These are phyloP conservation scores for Anarrhichthys ocellatus DNA, from an alignment of 2,113 vertebrate genomes.

Conservation along the genomic window DNA sequence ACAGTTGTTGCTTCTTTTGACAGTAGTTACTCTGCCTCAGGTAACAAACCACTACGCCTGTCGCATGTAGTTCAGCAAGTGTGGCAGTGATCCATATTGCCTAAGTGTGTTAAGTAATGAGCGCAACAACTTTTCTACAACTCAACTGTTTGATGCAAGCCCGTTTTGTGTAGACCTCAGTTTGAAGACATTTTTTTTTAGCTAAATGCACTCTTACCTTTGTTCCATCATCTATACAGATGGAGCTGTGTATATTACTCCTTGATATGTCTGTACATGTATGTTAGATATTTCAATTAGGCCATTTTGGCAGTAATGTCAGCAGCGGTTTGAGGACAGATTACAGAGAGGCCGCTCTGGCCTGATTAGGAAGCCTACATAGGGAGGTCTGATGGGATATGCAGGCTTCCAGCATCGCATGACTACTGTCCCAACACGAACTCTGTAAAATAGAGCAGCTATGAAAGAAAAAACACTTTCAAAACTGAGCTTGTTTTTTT, in stretches of 20 bases:
- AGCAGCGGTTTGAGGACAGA: constrained; percentile 52
- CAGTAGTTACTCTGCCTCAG: not conserved
- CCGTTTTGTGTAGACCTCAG: not conserved
- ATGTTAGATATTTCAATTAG: constrained; percentile 47
- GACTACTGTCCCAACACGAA: constrained; percentile 46
- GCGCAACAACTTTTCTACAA: not conserved
- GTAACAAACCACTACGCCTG: not conserved
- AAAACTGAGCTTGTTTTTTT: not conserved
- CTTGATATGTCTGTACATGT: not conserved
- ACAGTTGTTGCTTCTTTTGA: not conserved
- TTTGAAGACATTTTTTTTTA: not conserved
- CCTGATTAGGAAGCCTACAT: constrained; percentile 84
- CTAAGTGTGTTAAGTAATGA: not conserved
- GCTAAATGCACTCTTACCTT: not conserved
- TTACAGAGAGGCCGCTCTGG: constrained; percentile 57
- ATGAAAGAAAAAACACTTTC: not conserved
- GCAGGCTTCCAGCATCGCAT: constrained; percentile 43
- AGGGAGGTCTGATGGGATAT: constrained; percentile 67
- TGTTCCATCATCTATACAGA: not conserved
- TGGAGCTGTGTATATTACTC: not conserved
- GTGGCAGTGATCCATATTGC: not conserved
- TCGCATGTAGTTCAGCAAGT: not conserved
- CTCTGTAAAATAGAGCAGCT: constrained; percentile 61
- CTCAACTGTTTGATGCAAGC: constrained; percentile 15
- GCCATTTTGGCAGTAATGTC: constrained; percentile 40